These are phyloP conservation scores for Euphonia xanthogaster DNA, from an alignment of 2,797 vertebrate species.

Conservation along the genomic window DNA sequence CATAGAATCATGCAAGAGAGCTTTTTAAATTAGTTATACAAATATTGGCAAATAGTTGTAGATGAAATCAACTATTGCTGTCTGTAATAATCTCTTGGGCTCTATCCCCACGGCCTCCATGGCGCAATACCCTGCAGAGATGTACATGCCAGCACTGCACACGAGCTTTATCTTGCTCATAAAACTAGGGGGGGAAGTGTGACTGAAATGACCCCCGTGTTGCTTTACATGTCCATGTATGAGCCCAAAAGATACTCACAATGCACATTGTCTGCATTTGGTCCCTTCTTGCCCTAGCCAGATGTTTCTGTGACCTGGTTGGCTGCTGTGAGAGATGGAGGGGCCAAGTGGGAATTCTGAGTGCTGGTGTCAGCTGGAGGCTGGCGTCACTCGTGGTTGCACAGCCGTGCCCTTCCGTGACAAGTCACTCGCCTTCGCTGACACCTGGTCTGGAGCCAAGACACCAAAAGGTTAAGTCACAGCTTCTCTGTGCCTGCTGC, in stretches of 20 bases:
- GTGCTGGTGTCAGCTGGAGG: background rate
- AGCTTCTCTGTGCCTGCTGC: background rate
- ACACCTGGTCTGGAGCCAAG: background rate
- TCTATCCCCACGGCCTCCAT: background rate
- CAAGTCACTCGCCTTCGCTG: background rate
- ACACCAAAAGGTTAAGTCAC: slow-evolving; percentile 15
- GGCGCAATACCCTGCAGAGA: background rate
- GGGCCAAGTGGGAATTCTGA: background rate
- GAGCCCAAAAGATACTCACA: background rate
- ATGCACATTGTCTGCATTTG: background rate
- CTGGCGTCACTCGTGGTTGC: rapidly evolving
- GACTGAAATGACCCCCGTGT: background rate
- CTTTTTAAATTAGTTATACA: background rate
- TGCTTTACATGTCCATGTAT: background rate
- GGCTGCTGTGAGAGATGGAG: background rate
- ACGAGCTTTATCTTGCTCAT: background rate
- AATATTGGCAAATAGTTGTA: background rate
- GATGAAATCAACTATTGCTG: background rate
- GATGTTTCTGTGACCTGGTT: background rate
- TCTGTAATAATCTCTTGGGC: background rate
- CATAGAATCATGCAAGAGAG: background rate
- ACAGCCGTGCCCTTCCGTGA: background rate
- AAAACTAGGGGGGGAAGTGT: background rate
- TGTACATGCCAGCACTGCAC: background rate
- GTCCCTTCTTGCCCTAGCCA: background rate